These are phyloP conservation scores for Branchellion lobata DNA, from an alignment of 2,888 invertebrate genomes.

Conservation along the genomic window DNA sequence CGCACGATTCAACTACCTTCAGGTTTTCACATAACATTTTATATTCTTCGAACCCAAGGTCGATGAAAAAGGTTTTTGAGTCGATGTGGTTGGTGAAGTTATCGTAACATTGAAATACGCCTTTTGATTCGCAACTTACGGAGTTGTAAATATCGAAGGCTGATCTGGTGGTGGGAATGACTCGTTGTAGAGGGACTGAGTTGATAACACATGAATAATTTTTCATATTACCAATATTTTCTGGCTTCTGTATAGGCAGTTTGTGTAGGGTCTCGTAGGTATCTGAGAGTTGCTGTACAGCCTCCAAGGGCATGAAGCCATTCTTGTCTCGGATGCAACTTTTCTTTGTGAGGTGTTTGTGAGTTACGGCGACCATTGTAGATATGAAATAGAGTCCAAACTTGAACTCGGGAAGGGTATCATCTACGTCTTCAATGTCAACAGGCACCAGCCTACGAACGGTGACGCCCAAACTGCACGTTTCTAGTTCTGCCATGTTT, in stretches of 20 bases:
- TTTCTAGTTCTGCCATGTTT: background rate
- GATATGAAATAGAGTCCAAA: background rate
- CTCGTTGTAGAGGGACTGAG: background rate
- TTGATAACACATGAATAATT: background rate
- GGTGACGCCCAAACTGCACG: background rate
- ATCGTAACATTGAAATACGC: background rate
- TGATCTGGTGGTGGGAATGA: background rate
- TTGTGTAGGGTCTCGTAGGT: background rate
- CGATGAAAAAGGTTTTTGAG: background rate
- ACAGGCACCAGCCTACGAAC: background rate
- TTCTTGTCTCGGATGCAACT: background rate
- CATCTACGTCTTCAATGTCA: background rate
- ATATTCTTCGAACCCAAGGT: background rate
- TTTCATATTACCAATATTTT: background rate
- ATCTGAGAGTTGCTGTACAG: background rate
- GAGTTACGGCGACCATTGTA: background rate
- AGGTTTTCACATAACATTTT: background rate
- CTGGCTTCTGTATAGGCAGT: background rate
- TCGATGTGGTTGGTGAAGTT: constrained; percentile 13
- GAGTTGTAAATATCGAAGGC: background rate
- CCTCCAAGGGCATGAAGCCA: background rate
- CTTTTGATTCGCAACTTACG: constrained; percentile 17
- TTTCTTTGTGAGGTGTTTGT: background rate
- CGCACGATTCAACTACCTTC: background rate
- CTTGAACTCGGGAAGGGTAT: background rate